Percentiles rank a stretch among this genome's conserved stretches.
Evolutionary conservation across 2,113 vertebrate species (phyloP).

Genomic region (Nothoprocta pentlandii): DNA sequence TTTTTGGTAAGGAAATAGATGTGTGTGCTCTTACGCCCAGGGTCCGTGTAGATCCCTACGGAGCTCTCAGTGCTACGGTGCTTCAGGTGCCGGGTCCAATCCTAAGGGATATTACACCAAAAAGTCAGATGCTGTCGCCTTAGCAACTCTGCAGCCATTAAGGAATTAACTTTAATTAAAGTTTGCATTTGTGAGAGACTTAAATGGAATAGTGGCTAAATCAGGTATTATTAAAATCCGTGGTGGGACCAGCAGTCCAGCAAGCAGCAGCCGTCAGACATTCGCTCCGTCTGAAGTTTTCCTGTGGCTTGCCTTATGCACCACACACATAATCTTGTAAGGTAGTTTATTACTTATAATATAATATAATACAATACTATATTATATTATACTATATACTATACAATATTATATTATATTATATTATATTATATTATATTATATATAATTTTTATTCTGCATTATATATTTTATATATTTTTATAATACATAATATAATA

Average conservation of each 20-base stretch:
- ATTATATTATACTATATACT: no score
- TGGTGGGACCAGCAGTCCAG: background rate
- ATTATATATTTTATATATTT: no score
- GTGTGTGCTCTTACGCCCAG: background rate
- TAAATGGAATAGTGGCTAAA: slow-evolving; percentile 46
- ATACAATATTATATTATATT: no score
- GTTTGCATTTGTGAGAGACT: slow-evolving; percentile 37
- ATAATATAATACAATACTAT: no score
- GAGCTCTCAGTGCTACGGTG: background rate
- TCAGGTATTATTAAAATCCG: slow-evolving; percentile 13
- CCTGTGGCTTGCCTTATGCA: background rate
- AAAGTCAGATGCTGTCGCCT: slow-evolving; percentile 19
- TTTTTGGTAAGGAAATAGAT: background rate
- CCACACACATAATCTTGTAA: background rate
- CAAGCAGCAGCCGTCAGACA: background rate
- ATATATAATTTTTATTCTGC: no score
- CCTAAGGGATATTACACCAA: background rate
- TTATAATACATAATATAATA: no score
- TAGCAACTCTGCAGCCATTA: background rate
- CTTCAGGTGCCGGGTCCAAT: background rate
- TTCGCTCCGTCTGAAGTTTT: background rate
- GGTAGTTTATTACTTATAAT: no score
- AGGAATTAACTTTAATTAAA: slow-evolving; percentile 46
- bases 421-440: no score
- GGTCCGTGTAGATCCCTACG: background rate